Percentiles rank a stretch among this genome's conserved stretches.
Conservation (phyloP, 1,140 invertebrate species). For the Nasonia giraulti region DNA sequence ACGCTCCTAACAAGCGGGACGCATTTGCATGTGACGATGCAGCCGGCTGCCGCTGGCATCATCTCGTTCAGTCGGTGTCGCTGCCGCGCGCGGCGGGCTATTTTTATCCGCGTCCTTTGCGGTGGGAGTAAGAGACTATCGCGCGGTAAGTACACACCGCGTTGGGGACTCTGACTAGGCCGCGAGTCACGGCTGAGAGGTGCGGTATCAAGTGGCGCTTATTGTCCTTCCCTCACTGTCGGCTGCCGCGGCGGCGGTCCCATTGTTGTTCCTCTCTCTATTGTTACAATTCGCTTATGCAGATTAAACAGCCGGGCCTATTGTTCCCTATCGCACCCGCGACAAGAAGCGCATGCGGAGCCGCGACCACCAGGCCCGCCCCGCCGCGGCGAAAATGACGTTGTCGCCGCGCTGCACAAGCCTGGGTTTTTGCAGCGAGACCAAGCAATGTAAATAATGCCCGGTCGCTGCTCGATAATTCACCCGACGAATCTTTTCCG, state of each 20-base stretch:
- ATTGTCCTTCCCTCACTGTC: slow-evolving; percentile 52
- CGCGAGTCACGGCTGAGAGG: too few relatives aligned
- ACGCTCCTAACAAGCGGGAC: slow-evolving; percentile 19
- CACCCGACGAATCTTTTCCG: too few relatives aligned
- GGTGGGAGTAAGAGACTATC: not conserved
- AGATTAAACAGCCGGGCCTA: slow-evolving; percentile 25
- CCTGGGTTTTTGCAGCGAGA: not conserved
- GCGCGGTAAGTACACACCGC: not conserved
- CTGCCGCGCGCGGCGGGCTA: too few relatives aligned
- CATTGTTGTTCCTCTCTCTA: slow-evolving; percentile 3
- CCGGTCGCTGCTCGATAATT: too few relatives aligned
- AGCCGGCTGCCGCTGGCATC: not conserved
- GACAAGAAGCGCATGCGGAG: not conserved
- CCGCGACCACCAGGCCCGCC: not conserved
- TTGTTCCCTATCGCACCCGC: slow-evolving; percentile 16
- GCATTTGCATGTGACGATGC: slow-evolving; percentile 10
- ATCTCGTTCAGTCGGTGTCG: not conserved
- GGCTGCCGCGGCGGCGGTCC: too few relatives aligned
- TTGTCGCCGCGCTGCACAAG: not conserved
- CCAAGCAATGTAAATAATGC: not conserved
- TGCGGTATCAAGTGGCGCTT: slow-evolving; percentile 33
- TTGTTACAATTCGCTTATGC: slow-evolving; percentile 44
- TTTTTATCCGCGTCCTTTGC: not conserved
- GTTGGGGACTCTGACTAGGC: too few relatives aligned
- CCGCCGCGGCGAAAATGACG: slow-evolving; percentile 27